A percentile compares a stretch with the other conserved stretches of the same genome.
phyloP scores from a whole-genome alignment of 2,113 vertebrate genomes.

The Gorsachius goisagi region DNA sequence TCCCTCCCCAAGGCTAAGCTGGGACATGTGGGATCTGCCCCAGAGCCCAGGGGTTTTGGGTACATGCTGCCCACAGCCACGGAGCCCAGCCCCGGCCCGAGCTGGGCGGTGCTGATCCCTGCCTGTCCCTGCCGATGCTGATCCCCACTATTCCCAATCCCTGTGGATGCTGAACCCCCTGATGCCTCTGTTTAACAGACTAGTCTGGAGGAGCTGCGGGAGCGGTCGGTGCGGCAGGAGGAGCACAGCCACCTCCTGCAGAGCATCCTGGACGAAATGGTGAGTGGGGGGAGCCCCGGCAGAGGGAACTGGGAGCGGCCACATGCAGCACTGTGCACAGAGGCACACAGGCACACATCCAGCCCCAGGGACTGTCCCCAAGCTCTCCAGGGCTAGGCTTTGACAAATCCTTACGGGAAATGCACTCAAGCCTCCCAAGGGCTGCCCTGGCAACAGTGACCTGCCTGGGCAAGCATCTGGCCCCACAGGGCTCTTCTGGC shows the following conservation, averaged over 20 bases:
- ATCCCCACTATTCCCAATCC: not conserved
- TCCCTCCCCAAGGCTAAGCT: not conserved
- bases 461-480: not conserved
- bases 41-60: not conserved
- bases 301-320: not conserved
- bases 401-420: not conserved
- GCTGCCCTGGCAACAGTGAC: not conserved
- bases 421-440: not conserved
- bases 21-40: not conserved
- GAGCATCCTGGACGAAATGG: not conserved
- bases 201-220: not conserved
- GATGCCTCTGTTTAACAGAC: not conserved
- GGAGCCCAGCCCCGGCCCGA: not conserved
- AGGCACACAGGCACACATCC: not conserved
- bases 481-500: not conserved
- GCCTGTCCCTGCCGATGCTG: not conserved
- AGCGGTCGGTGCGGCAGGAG: not conserved
- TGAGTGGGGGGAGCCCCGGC: not conserved
- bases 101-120: not conserved
- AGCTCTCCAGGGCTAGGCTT: not conserved
- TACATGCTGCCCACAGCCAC: not conserved
- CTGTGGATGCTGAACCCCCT: fast-evolving
- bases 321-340: fast-evolving
- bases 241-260: not conserved
- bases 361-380: not conserved